Evolutionary conservation across 2,113 vertebrate species (phyloP).

Genomic region (Neodontobutis hainanensis): DNA sequence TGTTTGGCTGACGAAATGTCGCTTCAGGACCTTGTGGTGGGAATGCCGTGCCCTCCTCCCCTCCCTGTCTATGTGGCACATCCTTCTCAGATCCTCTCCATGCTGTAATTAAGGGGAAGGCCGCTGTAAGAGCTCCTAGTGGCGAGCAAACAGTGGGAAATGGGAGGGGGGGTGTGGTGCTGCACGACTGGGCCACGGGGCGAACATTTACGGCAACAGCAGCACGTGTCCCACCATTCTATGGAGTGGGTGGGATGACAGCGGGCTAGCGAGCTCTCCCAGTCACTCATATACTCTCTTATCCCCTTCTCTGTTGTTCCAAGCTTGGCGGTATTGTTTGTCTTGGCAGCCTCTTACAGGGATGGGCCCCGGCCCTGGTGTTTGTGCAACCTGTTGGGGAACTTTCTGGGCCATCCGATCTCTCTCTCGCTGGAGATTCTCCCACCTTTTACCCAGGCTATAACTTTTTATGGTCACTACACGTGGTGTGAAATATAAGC

Average conservation of each 20-base stretch:
- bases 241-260: conserved; percentile 76
- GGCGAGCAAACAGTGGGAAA: conserved; percentile 69
- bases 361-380: conserved; percentile 75
- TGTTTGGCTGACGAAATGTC: conserved; percentile 71
- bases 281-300: conserved; percentile 60
- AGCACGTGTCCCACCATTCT: conserved; percentile 72
- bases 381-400: conserved; percentile 81
- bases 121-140: conserved; percentile 61
- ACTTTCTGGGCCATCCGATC: conserved; percentile 77
- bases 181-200: conserved; percentile 43
- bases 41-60: conserved; percentile 78
- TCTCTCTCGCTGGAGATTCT: conserved; percentile 49
- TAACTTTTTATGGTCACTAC: conserved; percentile 21
- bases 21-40: conserved; percentile 77
- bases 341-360: conserved; percentile 80
- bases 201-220: conserved; percentile 64
- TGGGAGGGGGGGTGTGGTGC: conserved; percentile 57
- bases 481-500: conserved; percentile 1
- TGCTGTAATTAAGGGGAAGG: conserved; percentile 80
- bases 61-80: conserved; percentile 82
- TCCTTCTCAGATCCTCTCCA: conserved; percentile 81
- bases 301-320: conserved; percentile 78
- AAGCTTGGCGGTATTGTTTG: conserved; percentile 81
- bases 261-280: conserved; percentile 52
- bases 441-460: conserved; percentile 51